phyloP scores from a whole-genome alignment of 2,888 invertebrate genomes.

The Neoaliturus tenellus region DNA sequence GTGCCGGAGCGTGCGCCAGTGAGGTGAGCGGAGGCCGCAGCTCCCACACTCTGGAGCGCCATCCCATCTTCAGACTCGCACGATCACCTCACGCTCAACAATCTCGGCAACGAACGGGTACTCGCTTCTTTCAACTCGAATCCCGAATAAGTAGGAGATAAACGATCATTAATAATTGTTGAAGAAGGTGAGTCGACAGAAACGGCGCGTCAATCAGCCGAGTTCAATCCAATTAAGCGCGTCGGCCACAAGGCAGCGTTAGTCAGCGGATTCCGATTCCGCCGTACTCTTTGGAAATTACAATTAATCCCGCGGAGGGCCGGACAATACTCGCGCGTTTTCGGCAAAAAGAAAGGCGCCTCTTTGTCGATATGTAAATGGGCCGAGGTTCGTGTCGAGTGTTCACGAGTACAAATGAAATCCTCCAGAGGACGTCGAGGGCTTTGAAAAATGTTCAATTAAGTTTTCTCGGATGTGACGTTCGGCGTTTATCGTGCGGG shows the following conservation, averaged over 20 bases:
- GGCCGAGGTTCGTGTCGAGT: conserved; percentile 27
- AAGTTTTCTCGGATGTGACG: conserved; percentile 53
- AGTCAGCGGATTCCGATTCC: conserved; percentile 58
- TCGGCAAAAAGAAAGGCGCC: conserved; percentile 45
- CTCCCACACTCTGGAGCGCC: background rate
- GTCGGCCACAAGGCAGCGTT: conserved; percentile 51
- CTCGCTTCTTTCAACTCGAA: conserved; percentile 56
- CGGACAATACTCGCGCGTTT: conserved; percentile 41
- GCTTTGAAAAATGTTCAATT: conserved; percentile 54
- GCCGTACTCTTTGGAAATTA: conserved; percentile 59
- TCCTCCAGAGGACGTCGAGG: conserved; percentile 43
- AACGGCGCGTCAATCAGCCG: conserved; percentile 59
- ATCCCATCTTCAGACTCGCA: no score
- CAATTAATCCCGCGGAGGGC: conserved; percentile 53
- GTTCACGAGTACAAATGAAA: conserved; percentile 24
- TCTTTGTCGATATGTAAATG: conserved; percentile 56
- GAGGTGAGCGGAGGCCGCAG: background rate
- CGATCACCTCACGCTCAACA: conserved; percentile 3
- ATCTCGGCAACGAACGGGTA: conserved; percentile 34
- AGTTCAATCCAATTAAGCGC: conserved; percentile 59
- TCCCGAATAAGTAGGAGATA: conserved; percentile 60
- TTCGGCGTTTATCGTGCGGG: conserved; percentile 18
- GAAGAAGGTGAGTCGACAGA: conserved; percentile 59
- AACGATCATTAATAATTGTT: conserved; percentile 61
- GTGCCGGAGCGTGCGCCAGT: background rate